Evolutionary conservation across 2,797 vertebrate species (phyloP).

Genomic region (Neosalanx taihuensis): DNA sequence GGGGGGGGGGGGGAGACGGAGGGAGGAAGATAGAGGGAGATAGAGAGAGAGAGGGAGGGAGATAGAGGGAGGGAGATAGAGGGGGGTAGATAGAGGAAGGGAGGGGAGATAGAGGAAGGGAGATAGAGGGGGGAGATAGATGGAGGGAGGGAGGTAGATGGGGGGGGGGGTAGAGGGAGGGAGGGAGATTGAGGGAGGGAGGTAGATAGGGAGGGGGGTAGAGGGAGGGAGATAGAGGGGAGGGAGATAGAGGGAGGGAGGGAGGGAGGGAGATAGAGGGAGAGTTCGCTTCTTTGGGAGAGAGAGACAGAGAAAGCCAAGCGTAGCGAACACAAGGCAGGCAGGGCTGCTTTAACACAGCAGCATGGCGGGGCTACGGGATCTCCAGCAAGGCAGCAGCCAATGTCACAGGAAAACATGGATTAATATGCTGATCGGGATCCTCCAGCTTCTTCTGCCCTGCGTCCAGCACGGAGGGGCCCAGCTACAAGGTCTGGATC

Average conservation of each 20-base stretch:
- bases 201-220: constrained; percentile 42
- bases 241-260: no score
- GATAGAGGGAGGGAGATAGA: no score
- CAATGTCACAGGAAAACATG: constrained; percentile 85
- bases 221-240: no score
- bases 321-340: constrained; percentile 52
- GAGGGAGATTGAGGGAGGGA: constrained; percentile 16
- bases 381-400: constrained; percentile 80
- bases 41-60: constrained; percentile 37
- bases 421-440: constrained; percentile 86
- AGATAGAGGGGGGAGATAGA: no score
- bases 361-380: constrained; percentile 91
- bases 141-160: no score
- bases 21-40: no score
- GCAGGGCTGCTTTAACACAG: constrained; percentile 68
- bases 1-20: no score
- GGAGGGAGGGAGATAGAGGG: constrained; percentile 37
- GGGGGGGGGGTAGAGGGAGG: no score
- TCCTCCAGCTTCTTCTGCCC: constrained; percentile 85
- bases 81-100: no score
- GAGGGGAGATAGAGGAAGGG: no score
- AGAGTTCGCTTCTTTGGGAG: constrained; percentile 25
- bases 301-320: constrained; percentile 59
- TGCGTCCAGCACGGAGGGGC: constrained; percentile 85
- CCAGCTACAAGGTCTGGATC: constrained; percentile 84